phyloP scores from a whole-genome alignment of 2,797 vertebrate genomes.

The Chloroceryle inda region DNA sequence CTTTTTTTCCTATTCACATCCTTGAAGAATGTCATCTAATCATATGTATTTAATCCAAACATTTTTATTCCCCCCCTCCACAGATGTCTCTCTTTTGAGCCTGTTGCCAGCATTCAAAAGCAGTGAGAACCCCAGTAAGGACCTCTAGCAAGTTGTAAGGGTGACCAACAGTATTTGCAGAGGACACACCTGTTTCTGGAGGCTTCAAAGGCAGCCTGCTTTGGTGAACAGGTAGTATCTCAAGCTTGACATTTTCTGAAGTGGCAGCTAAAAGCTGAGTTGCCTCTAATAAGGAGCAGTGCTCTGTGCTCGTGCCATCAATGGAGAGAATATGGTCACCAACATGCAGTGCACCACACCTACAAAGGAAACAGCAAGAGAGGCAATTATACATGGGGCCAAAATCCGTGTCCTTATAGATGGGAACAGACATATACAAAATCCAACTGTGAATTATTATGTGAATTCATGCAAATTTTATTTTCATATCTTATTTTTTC shows the following conservation, averaged over 20 bases:
- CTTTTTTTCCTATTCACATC: constrained; percentile 37
- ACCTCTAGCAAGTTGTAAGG: neutral
- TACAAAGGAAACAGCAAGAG: constrained; percentile 67
- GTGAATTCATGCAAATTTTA: neutral
- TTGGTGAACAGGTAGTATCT: constrained; percentile 91
- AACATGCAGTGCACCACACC: constrained; percentile 90
- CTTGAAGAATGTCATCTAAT: constrained; percentile 25
- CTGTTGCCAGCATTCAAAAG: neutral
- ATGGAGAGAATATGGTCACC: constrained; percentile 96
- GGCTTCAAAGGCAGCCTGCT: constrained; percentile 87
- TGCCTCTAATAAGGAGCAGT: constrained; percentile 93
- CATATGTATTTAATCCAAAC: constrained; percentile 13
- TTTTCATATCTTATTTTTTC: neutral
- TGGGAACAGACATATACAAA: neutral
- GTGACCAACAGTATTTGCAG: neutral
- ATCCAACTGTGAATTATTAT: neutral
- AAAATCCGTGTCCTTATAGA: neutral
- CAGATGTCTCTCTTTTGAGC: constrained; percentile 32
- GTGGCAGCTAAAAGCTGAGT: constrained; percentile 92
- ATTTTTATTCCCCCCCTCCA: neutral
- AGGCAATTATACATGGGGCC: neutral
- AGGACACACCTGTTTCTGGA: constrained; percentile 89
- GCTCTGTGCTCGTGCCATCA: constrained; percentile 93
- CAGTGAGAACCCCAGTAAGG: neutral
- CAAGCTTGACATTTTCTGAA: constrained; percentile 89